A percentile compares a stretch with the other conserved stretches of the same genome.
These are phyloP conservation scores for Coccyzus lansbergi DNA, from an alignment of 2,797 vertebrate genomes.

Conservation along the genomic window DNA sequence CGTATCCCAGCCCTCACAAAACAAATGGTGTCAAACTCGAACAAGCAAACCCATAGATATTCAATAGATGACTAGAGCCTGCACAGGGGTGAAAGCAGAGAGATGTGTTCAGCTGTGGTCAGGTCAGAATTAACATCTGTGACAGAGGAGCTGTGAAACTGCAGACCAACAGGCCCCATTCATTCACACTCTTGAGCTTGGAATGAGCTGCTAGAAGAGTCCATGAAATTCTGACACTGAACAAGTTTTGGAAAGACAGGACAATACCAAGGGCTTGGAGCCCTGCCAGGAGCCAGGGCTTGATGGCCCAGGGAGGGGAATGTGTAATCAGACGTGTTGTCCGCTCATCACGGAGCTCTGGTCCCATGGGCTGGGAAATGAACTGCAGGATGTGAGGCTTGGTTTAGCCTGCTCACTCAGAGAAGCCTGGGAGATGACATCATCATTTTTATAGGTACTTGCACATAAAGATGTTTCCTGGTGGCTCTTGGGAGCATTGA, in stretches of 20 bases:
- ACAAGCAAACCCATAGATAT: background rate
- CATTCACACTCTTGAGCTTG: background rate
- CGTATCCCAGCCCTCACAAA: background rate
- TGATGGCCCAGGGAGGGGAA: background rate
- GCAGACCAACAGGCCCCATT: accelerated
- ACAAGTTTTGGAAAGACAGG: background rate
- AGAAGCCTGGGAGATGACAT: background rate
- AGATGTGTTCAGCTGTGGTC: background rate
- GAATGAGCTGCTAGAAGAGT: constrained; percentile 5
- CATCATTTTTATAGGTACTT: constrained; percentile 39
- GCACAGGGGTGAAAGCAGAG: background rate
- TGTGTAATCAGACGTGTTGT: accelerated
- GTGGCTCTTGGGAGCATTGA: background rate
- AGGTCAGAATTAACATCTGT: background rate
- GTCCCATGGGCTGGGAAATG: background rate
- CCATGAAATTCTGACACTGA: background rate
- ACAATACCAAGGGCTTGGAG: background rate
- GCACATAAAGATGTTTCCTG: constrained; percentile 19
- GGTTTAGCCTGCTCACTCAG: background rate
- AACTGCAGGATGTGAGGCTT: background rate
- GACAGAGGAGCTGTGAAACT: background rate
- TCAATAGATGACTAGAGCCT: background rate
- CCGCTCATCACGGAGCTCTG: background rate
- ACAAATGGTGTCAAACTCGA: background rate
- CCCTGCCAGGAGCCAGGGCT: background rate